Percentiles rank a stretch among this genome's conserved stretches.
These are phyloP conservation scores for Synergus japonicus DNA, from an alignment of 2,888 invertebrate species.

Conservation along the genomic window DNA sequence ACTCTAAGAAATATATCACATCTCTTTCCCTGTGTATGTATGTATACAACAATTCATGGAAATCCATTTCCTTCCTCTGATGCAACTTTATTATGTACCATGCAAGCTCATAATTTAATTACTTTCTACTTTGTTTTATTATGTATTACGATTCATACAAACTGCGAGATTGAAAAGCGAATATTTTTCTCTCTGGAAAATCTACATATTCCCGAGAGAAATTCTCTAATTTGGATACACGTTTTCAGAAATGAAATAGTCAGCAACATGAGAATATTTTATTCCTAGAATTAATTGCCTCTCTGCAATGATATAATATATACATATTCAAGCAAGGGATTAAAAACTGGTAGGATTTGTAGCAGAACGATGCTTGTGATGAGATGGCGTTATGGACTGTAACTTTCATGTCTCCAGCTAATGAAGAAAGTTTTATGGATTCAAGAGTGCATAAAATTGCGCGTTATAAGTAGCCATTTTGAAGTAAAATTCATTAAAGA, in stretches of 20 bases:
- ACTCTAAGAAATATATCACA: slow-evolving; percentile 1
- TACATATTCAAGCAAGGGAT: background rate
- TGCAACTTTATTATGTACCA: background rate
- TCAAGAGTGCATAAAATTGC: slow-evolving; percentile 28
- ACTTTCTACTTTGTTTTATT: slow-evolving; percentile 3
- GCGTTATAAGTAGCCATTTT: background rate
- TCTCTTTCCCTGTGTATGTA: background rate
- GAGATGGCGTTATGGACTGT: background rate
- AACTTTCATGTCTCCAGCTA: slow-evolving; percentile 10
- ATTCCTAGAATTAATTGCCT: background rate
- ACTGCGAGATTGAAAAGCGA: background rate
- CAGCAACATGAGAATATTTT: background rate
- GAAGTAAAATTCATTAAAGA: background rate
- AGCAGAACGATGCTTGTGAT: background rate
- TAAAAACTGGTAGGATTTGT: background rate
- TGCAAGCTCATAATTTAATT: background rate
- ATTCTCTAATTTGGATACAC: background rate
- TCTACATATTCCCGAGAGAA: background rate
- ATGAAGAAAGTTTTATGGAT: slow-evolving; percentile 33
- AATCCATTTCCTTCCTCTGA: background rate
- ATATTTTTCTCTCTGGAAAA: background rate
- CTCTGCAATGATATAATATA: background rate
- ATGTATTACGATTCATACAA: background rate
- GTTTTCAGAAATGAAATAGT: background rate
- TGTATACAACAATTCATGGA: background rate